Percentiles rank a stretch among this genome's conserved stretches.
These are phyloP conservation scores for Limulus polyphemus DNA, from an alignment of 2,888 invertebrate species.

Conservation along the genomic window DNA sequence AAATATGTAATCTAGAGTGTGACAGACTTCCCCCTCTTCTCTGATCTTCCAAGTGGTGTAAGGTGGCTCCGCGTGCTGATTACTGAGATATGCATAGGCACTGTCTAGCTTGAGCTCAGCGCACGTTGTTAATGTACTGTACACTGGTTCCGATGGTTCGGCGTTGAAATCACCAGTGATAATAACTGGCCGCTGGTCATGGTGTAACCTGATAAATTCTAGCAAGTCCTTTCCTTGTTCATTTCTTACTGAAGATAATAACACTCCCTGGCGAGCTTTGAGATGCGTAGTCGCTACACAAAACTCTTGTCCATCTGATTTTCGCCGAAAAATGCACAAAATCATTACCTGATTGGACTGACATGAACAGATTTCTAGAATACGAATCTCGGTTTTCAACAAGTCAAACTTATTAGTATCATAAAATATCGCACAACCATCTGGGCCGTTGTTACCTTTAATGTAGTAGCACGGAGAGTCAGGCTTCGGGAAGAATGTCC, in stretches of 20 bases:
- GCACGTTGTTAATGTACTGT: constrained; percentile 42
- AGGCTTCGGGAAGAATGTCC: constrained; percentile 60
- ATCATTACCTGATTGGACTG: constrained; percentile 53
- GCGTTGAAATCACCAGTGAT: constrained; percentile 66
- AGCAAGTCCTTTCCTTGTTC: constrained; percentile 57
- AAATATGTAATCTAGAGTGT: constrained; percentile 63
- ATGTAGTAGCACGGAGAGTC: constrained; percentile 62
- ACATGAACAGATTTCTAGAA: constrained; percentile 57
- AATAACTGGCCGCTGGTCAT: constrained; percentile 43
- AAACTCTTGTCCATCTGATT: neutral
- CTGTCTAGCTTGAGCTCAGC: constrained; percentile 30
- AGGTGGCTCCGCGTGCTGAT: constrained; percentile 46
- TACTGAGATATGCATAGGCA: constrained; percentile 32
- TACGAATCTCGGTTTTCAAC: constrained; percentile 45
- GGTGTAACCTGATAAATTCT: constrained; percentile 35
- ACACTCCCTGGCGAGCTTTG: constrained; percentile 55
- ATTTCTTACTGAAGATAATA: constrained; percentile 52
- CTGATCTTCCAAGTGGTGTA: constrained; percentile 65
- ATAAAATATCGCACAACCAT: constrained; percentile 65
- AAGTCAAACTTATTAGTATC: constrained; percentile 50
- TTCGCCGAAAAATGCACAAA: constrained; percentile 2
- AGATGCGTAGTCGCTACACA: constrained; percentile 55
- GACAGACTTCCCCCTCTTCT: constrained; percentile 53
- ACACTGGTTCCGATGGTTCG: constrained; percentile 56
- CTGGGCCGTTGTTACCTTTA: constrained; percentile 57